These are phyloP conservation scores for Hemiprocne comata DNA, from an alignment of 2,113 vertebrate species.

Conservation along the genomic window DNA sequence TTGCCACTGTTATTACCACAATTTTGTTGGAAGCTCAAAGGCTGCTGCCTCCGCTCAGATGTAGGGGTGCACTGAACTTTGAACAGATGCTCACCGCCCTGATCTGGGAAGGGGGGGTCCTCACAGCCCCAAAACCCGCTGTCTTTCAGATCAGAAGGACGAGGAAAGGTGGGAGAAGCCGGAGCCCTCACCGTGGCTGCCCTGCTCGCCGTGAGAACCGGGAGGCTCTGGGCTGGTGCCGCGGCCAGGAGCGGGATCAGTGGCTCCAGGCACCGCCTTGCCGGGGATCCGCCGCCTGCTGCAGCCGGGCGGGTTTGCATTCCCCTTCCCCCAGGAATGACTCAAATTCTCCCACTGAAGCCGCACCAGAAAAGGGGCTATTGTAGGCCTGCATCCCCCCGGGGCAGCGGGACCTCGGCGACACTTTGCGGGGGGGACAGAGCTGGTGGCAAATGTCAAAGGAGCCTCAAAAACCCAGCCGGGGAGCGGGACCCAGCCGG, in stretches of 20 bases:
- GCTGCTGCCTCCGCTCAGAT: not conserved
- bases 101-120: not conserved
- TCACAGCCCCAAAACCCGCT: fast-evolving
- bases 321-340: not conserved
- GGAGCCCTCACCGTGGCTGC: not conserved
- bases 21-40: not conserved
- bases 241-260: not conserved
- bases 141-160: fast-evolving
- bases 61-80: not conserved
- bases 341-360: not conserved
- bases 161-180: not conserved
- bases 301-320: not conserved
- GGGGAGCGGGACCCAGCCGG: fast-evolving
- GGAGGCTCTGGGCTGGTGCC: not conserved
- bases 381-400: not conserved
- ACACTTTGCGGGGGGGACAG: not conserved
- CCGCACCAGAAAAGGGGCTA: not conserved
- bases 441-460: not conserved
- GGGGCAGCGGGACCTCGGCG: not conserved
- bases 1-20: not conserved
- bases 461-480: not conserved
- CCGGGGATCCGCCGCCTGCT: not conserved
- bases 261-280: not conserved
- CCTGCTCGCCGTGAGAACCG: not conserved
- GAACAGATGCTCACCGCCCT: not conserved